Evolutionary conservation across 1,140 invertebrate species (phyloP).

Genomic region (Phymorhynchus buccinoides): DNA sequence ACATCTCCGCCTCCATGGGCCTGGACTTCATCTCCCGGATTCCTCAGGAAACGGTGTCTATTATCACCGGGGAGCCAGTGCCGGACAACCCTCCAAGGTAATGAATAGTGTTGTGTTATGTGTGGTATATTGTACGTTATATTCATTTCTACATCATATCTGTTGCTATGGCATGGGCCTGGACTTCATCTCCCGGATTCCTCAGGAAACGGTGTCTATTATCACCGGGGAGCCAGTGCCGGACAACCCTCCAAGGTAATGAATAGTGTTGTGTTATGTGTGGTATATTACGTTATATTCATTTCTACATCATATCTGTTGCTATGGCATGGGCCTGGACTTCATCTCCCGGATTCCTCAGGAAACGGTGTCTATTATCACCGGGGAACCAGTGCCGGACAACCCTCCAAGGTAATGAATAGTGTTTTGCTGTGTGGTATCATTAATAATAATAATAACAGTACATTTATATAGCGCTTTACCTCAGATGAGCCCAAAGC

Average conservation of each 20-base stretch:
- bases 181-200: conserved; percentile 57
- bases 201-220: conserved; percentile 53
- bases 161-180: conserved; percentile 60
- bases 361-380: conserved; percentile 55
- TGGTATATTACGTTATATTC: too few relatives aligned
- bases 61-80: conserved; percentile 58
- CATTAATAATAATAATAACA: too few relatives aligned
- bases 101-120: too few relatives aligned
- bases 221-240: conserved; percentile 58
- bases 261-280: too few relatives aligned
- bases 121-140: too few relatives aligned
- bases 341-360: conserved; percentile 56
- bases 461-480: too few relatives aligned
- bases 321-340: conserved; percentile 62
- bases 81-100: conserved; percentile 51
- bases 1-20: conserved; percentile 59
- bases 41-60: conserved; percentile 52
- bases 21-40: conserved; percentile 59
- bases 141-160: conserved; percentile 60
- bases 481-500: too few relatives aligned
- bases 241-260: conserved; percentile 51
- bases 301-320: conserved; percentile 59
- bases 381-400: conserved; percentile 54
- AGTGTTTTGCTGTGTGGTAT: too few relatives aligned
- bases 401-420: conserved; percentile 53